These are phyloP conservation scores for Nymphalis io DNA, from an alignment of 1,140 invertebrate species.

Conservation along the genomic window DNA sequence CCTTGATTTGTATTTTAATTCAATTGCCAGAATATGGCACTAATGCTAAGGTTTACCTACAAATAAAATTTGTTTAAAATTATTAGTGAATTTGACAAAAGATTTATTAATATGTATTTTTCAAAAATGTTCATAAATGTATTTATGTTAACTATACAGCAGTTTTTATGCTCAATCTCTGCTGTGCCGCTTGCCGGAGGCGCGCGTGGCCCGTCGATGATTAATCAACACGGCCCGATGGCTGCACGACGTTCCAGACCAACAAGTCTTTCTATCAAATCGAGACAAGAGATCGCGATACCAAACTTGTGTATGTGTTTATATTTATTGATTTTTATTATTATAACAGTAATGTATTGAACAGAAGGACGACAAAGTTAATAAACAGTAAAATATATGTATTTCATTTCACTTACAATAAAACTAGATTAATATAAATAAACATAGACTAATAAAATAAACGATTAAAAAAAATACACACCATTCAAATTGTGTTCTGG, in stretches of 20 bases:
- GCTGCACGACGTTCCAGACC: slow-evolving; percentile 54
- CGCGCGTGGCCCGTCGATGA: slow-evolving; percentile 71
- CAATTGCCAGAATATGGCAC: too few relatives aligned
- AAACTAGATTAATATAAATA: too few relatives aligned
- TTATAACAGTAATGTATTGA: too few relatives aligned
- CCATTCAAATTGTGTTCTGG: too few relatives aligned
- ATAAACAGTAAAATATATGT: too few relatives aligned
- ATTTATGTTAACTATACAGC: background rate
- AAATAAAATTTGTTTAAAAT: too few relatives aligned
- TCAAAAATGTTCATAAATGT: background rate
- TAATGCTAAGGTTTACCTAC: too few relatives aligned
- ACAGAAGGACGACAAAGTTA: too few relatives aligned
- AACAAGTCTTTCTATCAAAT: slow-evolving; percentile 55
- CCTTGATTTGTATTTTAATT: too few relatives aligned
- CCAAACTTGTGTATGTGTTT: background rate
- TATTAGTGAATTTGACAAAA: background rate
- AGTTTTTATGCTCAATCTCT: slow-evolving; percentile 1
- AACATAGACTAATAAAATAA: too few relatives aligned
- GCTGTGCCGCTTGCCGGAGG: slow-evolving; percentile 56
- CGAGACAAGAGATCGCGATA: slow-evolving; percentile 34
- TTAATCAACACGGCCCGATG: slow-evolving; percentile 67
- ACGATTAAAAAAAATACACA: too few relatives aligned
- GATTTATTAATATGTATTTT: background rate
- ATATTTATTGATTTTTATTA: background rate
- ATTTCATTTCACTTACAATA: too few relatives aligned